Conservation (phyloP, 2,797 vertebrate species). For the Anomalospiza imberbis region DNA sequence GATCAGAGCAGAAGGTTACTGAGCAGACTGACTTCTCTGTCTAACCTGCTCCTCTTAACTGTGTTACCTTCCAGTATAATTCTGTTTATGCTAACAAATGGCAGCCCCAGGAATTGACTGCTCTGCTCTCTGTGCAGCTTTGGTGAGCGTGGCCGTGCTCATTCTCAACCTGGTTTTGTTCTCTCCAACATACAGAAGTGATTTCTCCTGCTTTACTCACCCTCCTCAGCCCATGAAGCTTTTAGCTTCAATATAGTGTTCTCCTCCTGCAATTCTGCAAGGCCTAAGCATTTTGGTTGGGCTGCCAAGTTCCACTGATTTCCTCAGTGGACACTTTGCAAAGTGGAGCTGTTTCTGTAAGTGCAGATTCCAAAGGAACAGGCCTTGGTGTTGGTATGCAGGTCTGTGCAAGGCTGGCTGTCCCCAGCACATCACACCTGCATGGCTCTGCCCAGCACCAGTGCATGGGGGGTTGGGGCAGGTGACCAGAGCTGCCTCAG, state of each 20-base stretch:
- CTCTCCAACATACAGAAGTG: neutral
- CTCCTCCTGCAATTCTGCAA: neutral
- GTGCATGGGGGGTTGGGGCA: neutral
- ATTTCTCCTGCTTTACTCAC: neutral
- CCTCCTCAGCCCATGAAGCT: neutral
- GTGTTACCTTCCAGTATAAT: neutral
- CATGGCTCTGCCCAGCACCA: neutral
- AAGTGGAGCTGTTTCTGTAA: neutral
- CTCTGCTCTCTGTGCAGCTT: neutral
- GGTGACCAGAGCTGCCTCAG: neutral
- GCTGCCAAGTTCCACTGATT: neutral
- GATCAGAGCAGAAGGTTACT: neutral
- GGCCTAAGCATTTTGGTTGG: neutral
- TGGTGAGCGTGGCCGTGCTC: neutral
- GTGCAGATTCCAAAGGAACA: neutral
- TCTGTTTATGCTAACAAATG: neutral
- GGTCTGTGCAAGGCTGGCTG: neutral
- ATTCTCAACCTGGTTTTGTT: neutral
- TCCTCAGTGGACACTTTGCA: neutral
- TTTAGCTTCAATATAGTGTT: neutral
- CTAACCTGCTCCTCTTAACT: neutral
- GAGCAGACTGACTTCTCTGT: neutral
- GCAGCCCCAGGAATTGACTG: neutral
- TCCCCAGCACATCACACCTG: neutral
- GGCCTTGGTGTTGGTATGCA: neutral